A percentile compares a stretch with the other conserved stretches of the same genome.
Conservation (phyloP, 2,888 invertebrate species). For the Sclerodermus sp. region DNA sequence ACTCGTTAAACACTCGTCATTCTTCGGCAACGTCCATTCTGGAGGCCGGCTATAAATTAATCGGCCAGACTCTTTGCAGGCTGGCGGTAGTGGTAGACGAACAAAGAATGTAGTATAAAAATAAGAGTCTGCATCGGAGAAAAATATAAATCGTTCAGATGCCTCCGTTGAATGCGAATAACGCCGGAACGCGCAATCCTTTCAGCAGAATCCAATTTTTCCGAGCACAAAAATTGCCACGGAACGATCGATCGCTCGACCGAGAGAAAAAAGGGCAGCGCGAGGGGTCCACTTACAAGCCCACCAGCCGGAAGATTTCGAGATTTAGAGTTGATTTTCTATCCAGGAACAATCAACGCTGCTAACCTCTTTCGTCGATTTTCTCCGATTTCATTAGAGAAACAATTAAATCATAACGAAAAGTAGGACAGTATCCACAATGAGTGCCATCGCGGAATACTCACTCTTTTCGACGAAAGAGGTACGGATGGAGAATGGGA, state of each 20-base stretch:
- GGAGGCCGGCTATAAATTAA: neutral
- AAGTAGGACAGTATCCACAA: slow-evolving; percentile 23
- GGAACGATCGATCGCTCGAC: slow-evolving; percentile 6
- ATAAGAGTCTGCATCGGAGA: neutral
- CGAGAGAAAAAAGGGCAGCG: neutral
- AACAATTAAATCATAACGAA: slow-evolving; percentile 37
- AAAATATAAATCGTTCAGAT: slow-evolving; percentile 7
- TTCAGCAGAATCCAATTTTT: slow-evolving; percentile 13
- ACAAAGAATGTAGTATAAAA: neutral
- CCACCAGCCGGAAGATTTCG: slow-evolving; percentile 8
- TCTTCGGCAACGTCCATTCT: too few relatives aligned
- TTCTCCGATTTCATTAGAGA: slow-evolving; percentile 25
- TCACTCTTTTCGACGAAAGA: neutral
- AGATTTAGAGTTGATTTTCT: neutral
- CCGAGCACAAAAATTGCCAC: slow-evolving; percentile 11
- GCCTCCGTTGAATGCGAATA: slow-evolving; percentile 3
- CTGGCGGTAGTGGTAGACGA: neutral
- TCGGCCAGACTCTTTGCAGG: neutral
- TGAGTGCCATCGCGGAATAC: neutral
- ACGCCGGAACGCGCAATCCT: slow-evolving; percentile 5
- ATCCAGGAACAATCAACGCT: too few relatives aligned
- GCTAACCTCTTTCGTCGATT: neutral
- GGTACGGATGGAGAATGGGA: neutral
- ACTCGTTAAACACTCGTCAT: too few relatives aligned
- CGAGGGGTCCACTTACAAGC: slow-evolving; percentile 3